A percentile compares a stretch with the other conserved stretches of the same genome.
These are phyloP conservation scores for Podabrus alpinus DNA, from an alignment of 2,888 invertebrate genomes.

Conservation along the genomic window DNA sequence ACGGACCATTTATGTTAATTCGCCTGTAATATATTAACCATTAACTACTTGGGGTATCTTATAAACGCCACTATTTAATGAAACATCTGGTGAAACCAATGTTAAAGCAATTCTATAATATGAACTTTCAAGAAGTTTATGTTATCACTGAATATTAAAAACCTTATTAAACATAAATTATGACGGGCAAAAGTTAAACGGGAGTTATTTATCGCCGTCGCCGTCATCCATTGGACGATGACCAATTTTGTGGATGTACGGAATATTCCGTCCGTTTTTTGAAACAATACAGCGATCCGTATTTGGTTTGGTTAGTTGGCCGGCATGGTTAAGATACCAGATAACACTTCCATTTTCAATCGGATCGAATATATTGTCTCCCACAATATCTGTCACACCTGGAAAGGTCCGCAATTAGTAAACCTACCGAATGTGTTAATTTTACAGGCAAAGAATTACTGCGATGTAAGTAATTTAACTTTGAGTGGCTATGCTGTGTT, in stretches of 20 bases:
- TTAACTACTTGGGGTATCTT: background rate
- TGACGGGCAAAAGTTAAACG: background rate
- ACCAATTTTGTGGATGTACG: background rate
- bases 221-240: background rate
- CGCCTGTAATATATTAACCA: background rate
- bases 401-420: background rate
- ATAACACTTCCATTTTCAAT: no score
- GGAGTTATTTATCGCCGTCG: background rate
- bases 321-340: background rate
- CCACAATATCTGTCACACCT: background rate
- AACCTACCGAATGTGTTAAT: background rate
- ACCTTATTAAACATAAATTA: background rate
- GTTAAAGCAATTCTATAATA: background rate
- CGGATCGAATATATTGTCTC: no score
- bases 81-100: background rate
- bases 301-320: background rate
- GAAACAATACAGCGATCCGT: background rate
- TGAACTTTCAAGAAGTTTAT: background rate
- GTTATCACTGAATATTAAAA: background rate
- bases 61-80: background rate
- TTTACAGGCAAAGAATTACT: background rate
- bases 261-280: background rate
- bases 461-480: background rate
- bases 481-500: background rate
- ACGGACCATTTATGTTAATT: background rate